Conservation (phyloP, 2,113 vertebrate genomes). For the Lepidiolamprologus cunningtoni region DNA sequence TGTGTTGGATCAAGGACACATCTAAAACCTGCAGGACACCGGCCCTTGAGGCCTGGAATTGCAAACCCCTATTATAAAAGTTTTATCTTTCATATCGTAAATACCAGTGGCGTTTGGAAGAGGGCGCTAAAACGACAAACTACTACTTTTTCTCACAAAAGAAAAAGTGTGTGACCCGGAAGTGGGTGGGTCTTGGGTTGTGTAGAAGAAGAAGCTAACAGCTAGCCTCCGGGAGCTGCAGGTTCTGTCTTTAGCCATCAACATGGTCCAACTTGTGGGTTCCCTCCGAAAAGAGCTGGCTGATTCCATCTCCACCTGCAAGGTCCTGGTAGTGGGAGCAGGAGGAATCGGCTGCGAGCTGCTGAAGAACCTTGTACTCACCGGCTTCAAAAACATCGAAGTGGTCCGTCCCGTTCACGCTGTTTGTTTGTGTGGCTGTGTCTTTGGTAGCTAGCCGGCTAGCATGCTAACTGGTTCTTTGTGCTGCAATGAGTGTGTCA, state of each 20-base stretch:
- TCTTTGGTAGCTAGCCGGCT: not conserved
- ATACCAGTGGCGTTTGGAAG: not conserved
- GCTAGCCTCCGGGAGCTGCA: slow-evolving; percentile 23
- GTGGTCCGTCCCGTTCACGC: slow-evolving; percentile 73
- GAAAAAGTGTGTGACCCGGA: not conserved
- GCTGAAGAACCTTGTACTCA: slow-evolving; percentile 90
- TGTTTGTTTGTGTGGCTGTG: slow-evolving; percentile 27
- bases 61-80: not conserved
- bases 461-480: slow-evolving; percentile 45
- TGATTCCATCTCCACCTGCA: slow-evolving; percentile 77
- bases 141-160: not conserved
- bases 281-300: slow-evolving; percentile 82
- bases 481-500: not conserved
- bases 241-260: slow-evolving; percentile 23
- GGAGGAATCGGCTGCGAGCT: slow-evolving; percentile 95
- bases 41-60: not conserved
- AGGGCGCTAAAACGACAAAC: not conserved
- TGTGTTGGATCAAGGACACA: not conserved
- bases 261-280: slow-evolving; percentile 78
- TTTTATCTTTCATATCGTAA: rapidly evolving
- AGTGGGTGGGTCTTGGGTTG: not conserved
- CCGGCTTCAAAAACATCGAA: slow-evolving; percentile 89
- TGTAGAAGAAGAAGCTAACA: slow-evolving; percentile 7
- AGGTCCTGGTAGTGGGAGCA: slow-evolving; percentile 87
- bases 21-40: not conserved